phyloP scores from a whole-genome alignment of 2,888 invertebrate genomes.

The Adineta ricciae region DNA sequence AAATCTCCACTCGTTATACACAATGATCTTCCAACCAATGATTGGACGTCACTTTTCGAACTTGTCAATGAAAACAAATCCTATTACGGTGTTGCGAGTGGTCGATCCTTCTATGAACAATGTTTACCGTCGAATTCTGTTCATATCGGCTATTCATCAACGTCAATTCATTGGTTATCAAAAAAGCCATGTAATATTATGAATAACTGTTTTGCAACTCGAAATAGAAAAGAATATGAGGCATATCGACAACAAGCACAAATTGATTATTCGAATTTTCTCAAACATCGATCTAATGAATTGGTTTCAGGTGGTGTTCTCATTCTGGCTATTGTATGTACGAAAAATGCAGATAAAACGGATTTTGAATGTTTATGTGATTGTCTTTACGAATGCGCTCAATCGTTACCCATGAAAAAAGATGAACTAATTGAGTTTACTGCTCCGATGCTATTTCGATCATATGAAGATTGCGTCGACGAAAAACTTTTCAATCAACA shows the following conservation, averaged over 20 bases:
- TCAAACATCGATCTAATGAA: not conserved
- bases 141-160: not conserved
- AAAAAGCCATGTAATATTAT: not conserved
- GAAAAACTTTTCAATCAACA: not conserved
- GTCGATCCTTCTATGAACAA: not conserved
- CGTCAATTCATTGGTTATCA: not conserved
- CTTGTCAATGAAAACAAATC: not conserved
- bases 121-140: not conserved
- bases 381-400: not conserved
- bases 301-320: not conserved
- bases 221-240: not conserved
- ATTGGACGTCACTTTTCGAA: not conserved
- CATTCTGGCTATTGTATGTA: not conserved
- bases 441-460: not conserved
- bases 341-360: not conserved
- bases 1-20: not conserved
- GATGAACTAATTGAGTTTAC: not conserved
- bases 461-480: not conserved
- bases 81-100: not conserved
- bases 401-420: not conserved
- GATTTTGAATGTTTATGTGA: no score
- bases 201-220: not conserved
- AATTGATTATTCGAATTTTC: not conserved
- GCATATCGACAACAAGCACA: not conserved
- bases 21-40: not conserved